phyloP scores from a whole-genome alignment of 1,140 invertebrate genomes.

The Drosophila orena region DNA sequence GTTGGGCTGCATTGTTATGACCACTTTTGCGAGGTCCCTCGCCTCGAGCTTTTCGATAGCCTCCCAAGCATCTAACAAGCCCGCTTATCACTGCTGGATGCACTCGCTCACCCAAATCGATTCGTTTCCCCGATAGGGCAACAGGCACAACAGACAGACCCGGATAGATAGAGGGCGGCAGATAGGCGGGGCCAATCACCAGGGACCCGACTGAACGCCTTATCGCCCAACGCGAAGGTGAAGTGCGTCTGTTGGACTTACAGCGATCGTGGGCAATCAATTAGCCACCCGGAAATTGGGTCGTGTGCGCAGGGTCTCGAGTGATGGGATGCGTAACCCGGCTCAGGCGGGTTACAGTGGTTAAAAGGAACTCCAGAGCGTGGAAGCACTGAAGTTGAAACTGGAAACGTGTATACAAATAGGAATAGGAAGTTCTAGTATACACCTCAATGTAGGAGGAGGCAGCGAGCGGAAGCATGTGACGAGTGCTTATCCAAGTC shows the following conservation, averaged over 20 bases:
- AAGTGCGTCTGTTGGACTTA: slow-evolving; percentile 19
- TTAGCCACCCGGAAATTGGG: slow-evolving; percentile 5
- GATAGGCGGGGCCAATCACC: slow-evolving; percentile 21
- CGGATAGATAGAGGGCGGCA: slow-evolving; percentile 7
- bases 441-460: neutral
- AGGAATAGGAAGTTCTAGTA: too few relatives aligned
- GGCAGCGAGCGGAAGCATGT: slow-evolving; percentile 4
- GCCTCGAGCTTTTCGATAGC: slow-evolving; percentile 1
- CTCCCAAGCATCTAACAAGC: neutral
- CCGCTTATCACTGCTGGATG: slow-evolving; percentile 27
- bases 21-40: neutral
- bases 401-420: too few relatives aligned
- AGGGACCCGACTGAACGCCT: slow-evolving; percentile 23
- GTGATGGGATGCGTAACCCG: neutral
- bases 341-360: too few relatives aligned
- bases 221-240: slow-evolving; percentile 29
- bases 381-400: too few relatives aligned
- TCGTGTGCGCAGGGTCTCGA: neutral
- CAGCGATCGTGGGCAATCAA: neutral
- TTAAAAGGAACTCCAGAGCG: too few relatives aligned
- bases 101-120: slow-evolving; percentile 38
- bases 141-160: neutral
- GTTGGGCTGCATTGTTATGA: too few relatives aligned
- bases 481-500: slow-evolving; percentile 31
- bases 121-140: slow-evolving; percentile 17